These are phyloP conservation scores for Amphilophus citrinellus DNA, from an alignment of 2,113 vertebrate genomes.

Conservation along the genomic window DNA sequence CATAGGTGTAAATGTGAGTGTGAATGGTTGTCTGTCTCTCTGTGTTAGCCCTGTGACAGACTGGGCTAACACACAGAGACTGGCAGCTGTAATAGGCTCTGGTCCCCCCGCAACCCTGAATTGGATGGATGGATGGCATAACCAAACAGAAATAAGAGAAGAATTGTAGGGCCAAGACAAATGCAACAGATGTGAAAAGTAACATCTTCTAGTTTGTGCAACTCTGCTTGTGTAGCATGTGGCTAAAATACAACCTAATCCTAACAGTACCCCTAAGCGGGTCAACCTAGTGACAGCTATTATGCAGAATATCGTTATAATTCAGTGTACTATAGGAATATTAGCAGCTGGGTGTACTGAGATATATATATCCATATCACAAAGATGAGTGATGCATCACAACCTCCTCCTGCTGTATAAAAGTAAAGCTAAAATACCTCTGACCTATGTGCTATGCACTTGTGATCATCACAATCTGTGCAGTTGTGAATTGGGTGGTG, in stretches of 20 bases:
- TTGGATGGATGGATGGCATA: background rate
- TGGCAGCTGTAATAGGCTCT: no score
- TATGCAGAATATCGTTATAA: background rate
- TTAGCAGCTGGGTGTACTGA: background rate
- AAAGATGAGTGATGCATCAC: background rate
- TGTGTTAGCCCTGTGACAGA: no score
- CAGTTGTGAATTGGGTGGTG: background rate
- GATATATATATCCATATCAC: background rate
- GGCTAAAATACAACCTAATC: background rate
- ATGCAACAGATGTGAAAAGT: background rate
- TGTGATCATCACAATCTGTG: background rate
- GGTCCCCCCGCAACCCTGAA: no score
- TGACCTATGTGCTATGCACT: background rate
- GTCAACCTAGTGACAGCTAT: background rate
- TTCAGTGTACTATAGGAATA: background rate
- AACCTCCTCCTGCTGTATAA: background rate
- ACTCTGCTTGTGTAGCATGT: background rate
- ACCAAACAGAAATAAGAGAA: background rate
- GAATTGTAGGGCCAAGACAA: background rate
- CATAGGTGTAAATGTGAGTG: no score
- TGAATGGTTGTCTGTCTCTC: no score
- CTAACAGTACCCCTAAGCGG: background rate
- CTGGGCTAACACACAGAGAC: no score
- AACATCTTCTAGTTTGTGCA: background rate
- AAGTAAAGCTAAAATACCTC: background rate